A percentile compares a stretch with the other conserved stretches of the same genome.
Evolutionary conservation across 1,140 invertebrate genomes (phyloP).

Genomic region (Oedothorax gibbosus): DNA sequence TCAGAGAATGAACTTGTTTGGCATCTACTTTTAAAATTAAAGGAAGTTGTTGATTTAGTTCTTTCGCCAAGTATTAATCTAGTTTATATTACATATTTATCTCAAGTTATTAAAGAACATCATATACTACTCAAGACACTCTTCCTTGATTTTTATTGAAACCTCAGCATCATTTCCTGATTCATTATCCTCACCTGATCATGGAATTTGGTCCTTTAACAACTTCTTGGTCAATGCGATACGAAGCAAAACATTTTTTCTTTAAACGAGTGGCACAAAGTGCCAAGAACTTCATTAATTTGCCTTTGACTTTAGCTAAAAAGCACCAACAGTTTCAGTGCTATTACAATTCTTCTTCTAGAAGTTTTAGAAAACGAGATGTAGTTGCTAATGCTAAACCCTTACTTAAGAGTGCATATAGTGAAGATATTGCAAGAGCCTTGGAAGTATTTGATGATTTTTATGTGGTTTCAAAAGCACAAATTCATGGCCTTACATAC

Average conservation of each 20-base stretch:
- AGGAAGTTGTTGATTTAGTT: background rate
- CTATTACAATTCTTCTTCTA: background rate
- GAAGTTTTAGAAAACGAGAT: no score
- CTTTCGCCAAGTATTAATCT: background rate
- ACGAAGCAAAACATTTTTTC: background rate
- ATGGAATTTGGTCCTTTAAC: background rate
- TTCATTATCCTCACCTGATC: background rate
- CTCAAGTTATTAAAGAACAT: background rate
- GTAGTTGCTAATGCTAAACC: no score
- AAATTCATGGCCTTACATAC: no score
- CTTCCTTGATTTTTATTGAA: background rate
- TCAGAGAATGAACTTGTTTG: background rate
- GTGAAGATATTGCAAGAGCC: no score
- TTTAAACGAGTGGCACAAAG: constrained; percentile 4
- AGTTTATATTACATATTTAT: background rate
- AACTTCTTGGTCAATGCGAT: background rate
- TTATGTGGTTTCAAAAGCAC: no score
- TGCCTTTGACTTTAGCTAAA: background rate
- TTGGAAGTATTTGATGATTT: no score
- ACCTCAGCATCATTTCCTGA: background rate
- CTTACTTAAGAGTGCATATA: no score
- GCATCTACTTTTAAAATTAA: background rate
- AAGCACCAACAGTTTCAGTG: constrained; percentile 1
- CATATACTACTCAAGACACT: background rate
- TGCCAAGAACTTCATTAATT: background rate